Percentiles rank a stretch among this genome's conserved stretches.
phyloP scores from a whole-genome alignment of 1,140 invertebrate genomes.

The Drosophila aff. region DNA sequence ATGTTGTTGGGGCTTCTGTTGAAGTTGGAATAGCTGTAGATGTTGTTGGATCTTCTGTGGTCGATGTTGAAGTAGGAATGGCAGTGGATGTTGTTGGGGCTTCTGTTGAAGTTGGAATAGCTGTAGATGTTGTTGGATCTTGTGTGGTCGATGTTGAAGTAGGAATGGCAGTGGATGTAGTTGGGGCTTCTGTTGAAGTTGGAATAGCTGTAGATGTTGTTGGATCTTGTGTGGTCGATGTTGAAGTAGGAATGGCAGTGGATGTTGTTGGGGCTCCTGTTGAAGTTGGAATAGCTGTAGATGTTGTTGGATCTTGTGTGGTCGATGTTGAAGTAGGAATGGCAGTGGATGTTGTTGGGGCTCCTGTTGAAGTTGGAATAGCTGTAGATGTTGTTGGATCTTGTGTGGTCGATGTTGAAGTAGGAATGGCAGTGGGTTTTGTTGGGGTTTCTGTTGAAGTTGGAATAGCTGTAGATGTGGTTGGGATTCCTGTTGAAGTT shows the following conservation, averaged over 20 bases:
- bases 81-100: neutral
- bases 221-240: neutral
- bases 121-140: neutral
- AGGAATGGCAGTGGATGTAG: neutral
- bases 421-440: neutral
- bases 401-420: no score
- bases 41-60: neutral
- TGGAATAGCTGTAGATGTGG: no score
- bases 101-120: no score
- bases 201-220: neutral
- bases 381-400: no score
- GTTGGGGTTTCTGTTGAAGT: neutral
- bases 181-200: neutral
- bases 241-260: neutral
- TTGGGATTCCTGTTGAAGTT: neutral
- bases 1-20: neutral
- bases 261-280: constrained; percentile 3
- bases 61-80: no score
- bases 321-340: no score
- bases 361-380: neutral
- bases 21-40: neutral
- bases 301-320: neutral
- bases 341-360: neutral
- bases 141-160: neutral
- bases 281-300: neutral